Evolutionary conservation across 2,888 invertebrate genomes (phyloP).

Genomic region (Cheilosia soror): DNA sequence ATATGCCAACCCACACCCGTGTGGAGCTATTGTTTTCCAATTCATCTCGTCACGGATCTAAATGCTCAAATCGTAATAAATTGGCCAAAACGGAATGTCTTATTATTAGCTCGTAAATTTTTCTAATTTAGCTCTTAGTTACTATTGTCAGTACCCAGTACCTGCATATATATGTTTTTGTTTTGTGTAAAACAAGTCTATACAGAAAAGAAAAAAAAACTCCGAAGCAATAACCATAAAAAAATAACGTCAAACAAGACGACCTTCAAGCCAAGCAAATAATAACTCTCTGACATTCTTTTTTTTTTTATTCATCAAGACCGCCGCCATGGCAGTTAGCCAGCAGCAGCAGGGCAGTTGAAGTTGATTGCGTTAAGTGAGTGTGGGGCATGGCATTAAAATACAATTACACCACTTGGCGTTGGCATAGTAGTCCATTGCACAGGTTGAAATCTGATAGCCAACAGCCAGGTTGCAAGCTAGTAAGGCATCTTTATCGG

Average conservation of each 20-base stretch:
- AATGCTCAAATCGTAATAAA: conserved; percentile 49
- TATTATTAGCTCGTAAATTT: conserved; percentile 41
- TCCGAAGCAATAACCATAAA: conserved; percentile 56
- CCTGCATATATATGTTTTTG: conserved; percentile 49
- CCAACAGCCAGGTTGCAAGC: conserved; percentile 8
- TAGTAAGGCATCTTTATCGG: conserved; percentile 64
- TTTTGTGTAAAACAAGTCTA: conserved; percentile 65
- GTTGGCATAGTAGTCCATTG: conserved; percentile 66
- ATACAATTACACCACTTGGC: conserved; percentile 64
- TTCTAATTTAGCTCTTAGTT: conserved; percentile 35
- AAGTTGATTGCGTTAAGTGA: conserved; percentile 69
- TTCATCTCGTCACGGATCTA: conserved; percentile 66
- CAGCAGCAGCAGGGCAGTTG: conserved; percentile 40
- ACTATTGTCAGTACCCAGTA: conserved; percentile 4
- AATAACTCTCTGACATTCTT: conserved; percentile 72
- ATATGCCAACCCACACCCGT: conserved; percentile 43
- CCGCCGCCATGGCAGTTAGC: conserved; percentile 50
- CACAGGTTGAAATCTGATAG: conserved; percentile 58
- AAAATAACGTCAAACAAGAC: conserved; percentile 63
- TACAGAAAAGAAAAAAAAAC: conserved; percentile 27
- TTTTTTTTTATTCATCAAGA: conserved; percentile 54
- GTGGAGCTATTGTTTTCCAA: conserved; percentile 52
- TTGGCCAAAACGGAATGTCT: conserved; percentile 64
- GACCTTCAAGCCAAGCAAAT: conserved; percentile 71
- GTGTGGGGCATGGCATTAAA: conserved; percentile 62